A percentile compares a stretch with the other conserved stretches of the same genome.
These are phyloP conservation scores for Sparidentex hasta DNA, from an alignment of 2,797 vertebrate species.

Conservation along the genomic window DNA sequence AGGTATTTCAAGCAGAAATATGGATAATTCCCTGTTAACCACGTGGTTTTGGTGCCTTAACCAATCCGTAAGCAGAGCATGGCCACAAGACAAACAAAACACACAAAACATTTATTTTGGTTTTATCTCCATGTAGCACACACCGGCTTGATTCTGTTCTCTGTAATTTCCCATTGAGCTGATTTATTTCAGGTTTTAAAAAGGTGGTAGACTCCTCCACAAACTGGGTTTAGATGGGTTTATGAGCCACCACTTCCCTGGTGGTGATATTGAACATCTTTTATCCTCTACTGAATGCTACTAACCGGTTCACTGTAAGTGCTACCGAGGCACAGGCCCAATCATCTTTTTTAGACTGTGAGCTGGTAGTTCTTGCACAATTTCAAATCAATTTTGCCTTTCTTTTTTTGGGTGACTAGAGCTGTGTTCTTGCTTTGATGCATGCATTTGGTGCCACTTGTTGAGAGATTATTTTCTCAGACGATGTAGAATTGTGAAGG, in stretches of 20 bases:
- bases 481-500: conserved; percentile 38
- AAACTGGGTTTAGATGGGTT: conserved; percentile 9
- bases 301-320: conserved; percentile 25
- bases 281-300: conserved; percentile 26
- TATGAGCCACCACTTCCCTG: background rate
- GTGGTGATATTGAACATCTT: conserved; percentile 8
- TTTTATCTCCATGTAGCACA: too few species aligned
- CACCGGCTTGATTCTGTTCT: background rate
- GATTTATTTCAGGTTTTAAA: background rate
- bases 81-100: too few species aligned
- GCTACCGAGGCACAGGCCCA: conserved; percentile 8
- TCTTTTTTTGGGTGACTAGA: conserved; percentile 51
- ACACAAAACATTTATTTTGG: too few species aligned
- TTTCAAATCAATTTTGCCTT: conserved; percentile 39
- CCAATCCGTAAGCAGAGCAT: too few species aligned
- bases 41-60: too few species aligned
- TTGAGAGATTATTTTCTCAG: conserved; percentile 49
- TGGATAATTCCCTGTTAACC: too few species aligned
- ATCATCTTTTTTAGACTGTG: conserved; percentile 34
- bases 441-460: conserved; percentile 35
- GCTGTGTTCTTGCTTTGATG: conserved; percentile 28
- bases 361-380: conserved; percentile 19
- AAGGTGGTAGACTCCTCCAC: conserved; percentile 3
- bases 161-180: background rate
- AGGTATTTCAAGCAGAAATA: too few species aligned